phyloP scores from a whole-genome alignment of 2,113 vertebrate genomes.

The Lamprologus callipterus region DNA sequence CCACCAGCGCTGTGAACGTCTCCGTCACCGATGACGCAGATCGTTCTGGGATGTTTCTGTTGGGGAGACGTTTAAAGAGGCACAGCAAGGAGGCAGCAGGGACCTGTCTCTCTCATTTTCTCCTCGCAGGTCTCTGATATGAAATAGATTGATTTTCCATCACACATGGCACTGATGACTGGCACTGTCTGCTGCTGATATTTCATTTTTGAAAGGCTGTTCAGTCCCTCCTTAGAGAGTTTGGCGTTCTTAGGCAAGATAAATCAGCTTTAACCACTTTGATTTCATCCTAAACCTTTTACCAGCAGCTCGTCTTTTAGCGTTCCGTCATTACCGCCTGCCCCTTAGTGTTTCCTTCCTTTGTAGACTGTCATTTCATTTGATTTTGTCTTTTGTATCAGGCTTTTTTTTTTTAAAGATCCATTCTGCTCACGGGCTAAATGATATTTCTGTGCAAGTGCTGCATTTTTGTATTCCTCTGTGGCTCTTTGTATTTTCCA shows the following conservation, averaged over 20 bases:
- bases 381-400: background rate
- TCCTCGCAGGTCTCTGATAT: constrained; percentile 54
- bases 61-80: constrained; percentile 16
- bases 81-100: constrained; percentile 19
- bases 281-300: constrained; percentile 43
- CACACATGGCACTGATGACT: constrained; percentile 62
- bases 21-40: constrained; percentile 40
- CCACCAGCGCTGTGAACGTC: constrained; percentile 18
- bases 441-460: background rate
- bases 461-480: background rate
- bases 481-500: background rate
- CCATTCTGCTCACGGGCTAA: background rate
- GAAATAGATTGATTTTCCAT: constrained; percentile 75
- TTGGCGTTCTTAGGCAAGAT: constrained; percentile 55
- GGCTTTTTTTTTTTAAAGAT: background rate
- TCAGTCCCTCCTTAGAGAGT: constrained; percentile 50
- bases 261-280: constrained; percentile 68
- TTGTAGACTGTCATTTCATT: background rate
- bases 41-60: constrained; percentile 13
- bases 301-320: background rate
- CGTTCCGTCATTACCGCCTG: background rate
- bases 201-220: constrained; percentile 64
- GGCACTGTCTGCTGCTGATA: constrained; percentile 70
- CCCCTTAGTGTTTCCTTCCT: background rate
- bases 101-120: constrained; percentile 33